Percentiles rank a stretch among this genome's conserved stretches.
Evolutionary conservation across 2,113 vertebrate species (phyloP).

Genomic region (Acrocephalus kingi): DNA sequence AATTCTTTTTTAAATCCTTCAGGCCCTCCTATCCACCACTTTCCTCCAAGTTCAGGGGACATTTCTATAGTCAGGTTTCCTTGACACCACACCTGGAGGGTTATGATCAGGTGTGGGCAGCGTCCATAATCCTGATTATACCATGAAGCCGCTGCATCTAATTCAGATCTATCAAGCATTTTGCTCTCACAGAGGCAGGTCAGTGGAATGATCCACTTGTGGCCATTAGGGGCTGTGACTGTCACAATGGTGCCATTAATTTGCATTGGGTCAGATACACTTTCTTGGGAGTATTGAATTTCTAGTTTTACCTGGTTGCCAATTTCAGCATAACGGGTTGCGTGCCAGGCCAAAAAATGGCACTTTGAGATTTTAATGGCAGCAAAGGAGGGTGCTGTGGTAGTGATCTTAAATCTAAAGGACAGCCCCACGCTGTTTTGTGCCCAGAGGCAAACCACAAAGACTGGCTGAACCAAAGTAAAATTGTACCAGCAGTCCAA

Average conservation of each 20-base stretch:
- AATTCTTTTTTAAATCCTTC: conserved; percentile 47
- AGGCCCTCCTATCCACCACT: conserved; percentile 45
- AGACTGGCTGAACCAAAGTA: conserved; percentile 51
- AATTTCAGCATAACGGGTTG: not conserved
- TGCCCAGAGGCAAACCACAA: conserved; percentile 63
- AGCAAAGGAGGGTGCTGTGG: not conserved
- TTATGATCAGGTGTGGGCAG: conserved; percentile 24
- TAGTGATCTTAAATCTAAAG: conserved; percentile 57
- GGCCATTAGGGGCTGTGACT: not conserved
- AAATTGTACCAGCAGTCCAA: conserved; percentile 61
- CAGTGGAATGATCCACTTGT: not conserved
- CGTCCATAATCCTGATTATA: conserved; percentile 18
- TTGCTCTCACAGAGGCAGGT: not conserved
- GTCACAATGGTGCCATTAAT: not conserved
- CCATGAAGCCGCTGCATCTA: not conserved
- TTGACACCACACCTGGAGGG: conserved; percentile 38
- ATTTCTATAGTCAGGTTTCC: not conserved
- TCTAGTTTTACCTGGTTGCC: conserved; percentile 18
- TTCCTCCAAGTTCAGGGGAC: conserved; percentile 13
- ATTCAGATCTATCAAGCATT: not conserved
- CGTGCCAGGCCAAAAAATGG: conserved; percentile 50
- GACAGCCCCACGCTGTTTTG: not conserved
- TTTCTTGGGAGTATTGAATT: conserved; percentile 50
- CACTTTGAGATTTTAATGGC: conserved; percentile 26
- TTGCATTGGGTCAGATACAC: not conserved